A percentile compares a stretch with the other conserved stretches of the same genome.
Evolutionary conservation across 2,113 vertebrate genomes (phyloP).

Genomic region (Myotis yumanensis): DNA sequence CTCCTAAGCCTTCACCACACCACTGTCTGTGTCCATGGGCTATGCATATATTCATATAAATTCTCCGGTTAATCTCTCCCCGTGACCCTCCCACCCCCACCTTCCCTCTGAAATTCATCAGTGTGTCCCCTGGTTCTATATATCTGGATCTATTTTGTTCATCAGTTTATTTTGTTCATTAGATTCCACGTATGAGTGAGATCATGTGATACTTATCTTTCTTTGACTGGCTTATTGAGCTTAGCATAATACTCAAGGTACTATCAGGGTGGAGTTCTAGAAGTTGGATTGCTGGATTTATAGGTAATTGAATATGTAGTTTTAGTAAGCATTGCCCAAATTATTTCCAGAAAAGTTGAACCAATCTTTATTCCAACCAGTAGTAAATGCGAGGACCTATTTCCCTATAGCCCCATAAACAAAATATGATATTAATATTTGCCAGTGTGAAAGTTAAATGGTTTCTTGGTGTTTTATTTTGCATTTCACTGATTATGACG

Average conservation of each 20-base stretch:
- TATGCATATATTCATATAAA: no score
- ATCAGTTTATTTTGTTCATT: no score
- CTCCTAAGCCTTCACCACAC: no score
- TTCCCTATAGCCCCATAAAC: background rate
- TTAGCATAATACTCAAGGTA: background rate
- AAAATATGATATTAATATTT: background rate
- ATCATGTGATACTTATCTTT: no score
- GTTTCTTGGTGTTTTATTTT: background rate
- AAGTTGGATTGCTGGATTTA: background rate
- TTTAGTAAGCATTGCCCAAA: background rate
- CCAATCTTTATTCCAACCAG: background rate
- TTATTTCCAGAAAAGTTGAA: background rate
- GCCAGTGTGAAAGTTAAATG: background rate
- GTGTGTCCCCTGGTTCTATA: no score
- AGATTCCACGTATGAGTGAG: no score
- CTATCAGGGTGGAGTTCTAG: background rate
- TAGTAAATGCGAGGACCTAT: background rate
- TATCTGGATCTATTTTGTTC: no score
- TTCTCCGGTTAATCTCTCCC: no score
- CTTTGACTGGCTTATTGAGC: no score
- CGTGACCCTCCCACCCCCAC: no score
- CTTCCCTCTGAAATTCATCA: no score
- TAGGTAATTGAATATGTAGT: background rate
- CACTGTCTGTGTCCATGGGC: no score
- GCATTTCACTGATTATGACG: background rate